Evolutionary conservation across 2,888 invertebrate genomes (phyloP).

Genomic region (Cheilosia pagana): DNA sequence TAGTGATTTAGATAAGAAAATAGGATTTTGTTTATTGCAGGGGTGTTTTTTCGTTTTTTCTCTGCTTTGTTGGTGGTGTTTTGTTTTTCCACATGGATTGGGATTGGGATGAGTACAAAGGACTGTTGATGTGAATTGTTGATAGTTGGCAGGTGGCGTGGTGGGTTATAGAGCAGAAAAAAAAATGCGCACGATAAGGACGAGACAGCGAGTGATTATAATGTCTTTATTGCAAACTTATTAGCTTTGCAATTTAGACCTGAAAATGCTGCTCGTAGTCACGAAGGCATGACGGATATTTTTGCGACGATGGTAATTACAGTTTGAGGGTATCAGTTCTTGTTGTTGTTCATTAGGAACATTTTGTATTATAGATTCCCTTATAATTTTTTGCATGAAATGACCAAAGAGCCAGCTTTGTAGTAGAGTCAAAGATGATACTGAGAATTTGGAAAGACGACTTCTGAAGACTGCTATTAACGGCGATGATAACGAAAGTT

Average conservation of each 20-base stretch:
- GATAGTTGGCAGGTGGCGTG: slow-evolving; percentile 31
- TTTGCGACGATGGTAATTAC: no score
- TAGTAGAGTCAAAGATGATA: no score
- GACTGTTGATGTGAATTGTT: slow-evolving; percentile 53
- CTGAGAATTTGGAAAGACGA: no score
- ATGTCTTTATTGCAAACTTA: background rate
- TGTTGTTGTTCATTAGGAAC: no score
- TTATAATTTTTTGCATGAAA: no score
- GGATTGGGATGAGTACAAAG: slow-evolving; percentile 20
- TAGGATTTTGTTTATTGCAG: slow-evolving; percentile 58
- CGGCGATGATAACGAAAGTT: no score
- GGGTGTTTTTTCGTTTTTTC: background rate
- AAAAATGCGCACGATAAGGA: background rate
- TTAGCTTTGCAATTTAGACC: background rate
- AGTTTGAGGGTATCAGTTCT: no score
- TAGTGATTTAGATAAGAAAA: slow-evolving; percentile 70
- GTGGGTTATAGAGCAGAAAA: slow-evolving; percentile 9
- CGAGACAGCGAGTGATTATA: slow-evolving; percentile 18
- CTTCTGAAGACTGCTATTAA: no score
- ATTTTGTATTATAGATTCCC: no score
- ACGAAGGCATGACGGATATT: background rate
- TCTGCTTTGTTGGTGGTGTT: no score
- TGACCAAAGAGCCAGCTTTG: no score
- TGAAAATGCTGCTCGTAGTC: background rate
- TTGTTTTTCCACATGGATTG: slow-evolving; percentile 12